A percentile compares a stretch with the other conserved stretches of the same genome.
These are phyloP conservation scores for Furcifer pardalis DNA, from an alignment of 2,797 vertebrate species.

Conservation along the genomic window DNA sequence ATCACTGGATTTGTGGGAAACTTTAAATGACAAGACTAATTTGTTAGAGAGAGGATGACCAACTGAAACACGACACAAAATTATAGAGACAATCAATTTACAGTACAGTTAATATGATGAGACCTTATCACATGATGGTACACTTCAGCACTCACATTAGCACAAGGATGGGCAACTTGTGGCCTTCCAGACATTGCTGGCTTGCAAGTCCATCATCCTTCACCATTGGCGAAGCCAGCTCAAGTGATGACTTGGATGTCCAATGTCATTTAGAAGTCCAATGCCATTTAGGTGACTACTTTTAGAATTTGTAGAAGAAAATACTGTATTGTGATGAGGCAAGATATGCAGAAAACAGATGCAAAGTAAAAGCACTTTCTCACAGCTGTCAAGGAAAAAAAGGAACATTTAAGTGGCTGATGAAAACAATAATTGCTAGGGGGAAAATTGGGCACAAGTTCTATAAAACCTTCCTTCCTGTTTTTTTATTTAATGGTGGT, in stretches of 20 bases:
- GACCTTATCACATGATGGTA: background rate
- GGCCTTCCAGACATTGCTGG: background rate
- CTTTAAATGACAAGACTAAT: background rate
- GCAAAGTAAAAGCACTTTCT: background rate
- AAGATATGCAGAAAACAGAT: too few species aligned
- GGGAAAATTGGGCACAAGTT: background rate
- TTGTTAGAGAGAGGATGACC: too few species aligned
- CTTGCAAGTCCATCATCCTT: background rate
- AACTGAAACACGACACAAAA: background rate
- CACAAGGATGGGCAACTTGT: background rate
- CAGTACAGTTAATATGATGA: too few species aligned
- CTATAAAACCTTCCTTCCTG: background rate
- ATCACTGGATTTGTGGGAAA: background rate
- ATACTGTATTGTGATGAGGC: too few species aligned
- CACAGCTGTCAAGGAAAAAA: background rate
- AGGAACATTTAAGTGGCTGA: background rate
- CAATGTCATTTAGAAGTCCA: too few species aligned
- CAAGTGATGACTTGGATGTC: too few species aligned
- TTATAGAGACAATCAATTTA: background rate
- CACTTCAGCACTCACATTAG: background rate
- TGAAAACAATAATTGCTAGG: background rate
- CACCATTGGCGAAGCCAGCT: background rate
- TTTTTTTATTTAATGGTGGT: background rate
- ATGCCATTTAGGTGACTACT: too few species aligned
- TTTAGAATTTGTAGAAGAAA: too few species aligned